A percentile compares a stretch with the other conserved stretches of the same genome.
These are phyloP conservation scores for Cecropterus lyciades DNA, from an alignment of 1,140 invertebrate species.

Conservation along the genomic window DNA sequence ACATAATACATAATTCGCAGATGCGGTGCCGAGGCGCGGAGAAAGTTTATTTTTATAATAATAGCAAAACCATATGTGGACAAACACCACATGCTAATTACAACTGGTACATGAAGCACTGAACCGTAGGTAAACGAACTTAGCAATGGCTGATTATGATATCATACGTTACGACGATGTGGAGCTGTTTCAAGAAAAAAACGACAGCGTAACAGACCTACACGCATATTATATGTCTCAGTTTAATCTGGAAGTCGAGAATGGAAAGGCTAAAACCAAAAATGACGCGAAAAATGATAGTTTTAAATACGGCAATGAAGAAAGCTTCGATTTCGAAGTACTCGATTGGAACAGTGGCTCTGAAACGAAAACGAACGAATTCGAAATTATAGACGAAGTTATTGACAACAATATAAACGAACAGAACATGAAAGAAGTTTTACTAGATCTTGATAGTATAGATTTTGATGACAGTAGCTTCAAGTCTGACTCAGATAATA, in stretches of 20 bases:
- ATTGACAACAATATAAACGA: conserved; percentile 71
- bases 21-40: conserved; percentile 68
- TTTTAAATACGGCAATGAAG: conserved; percentile 71
- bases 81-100: conserved; percentile 74
- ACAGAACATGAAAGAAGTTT: conserved; percentile 75
- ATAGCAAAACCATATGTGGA: conserved; percentile 79
- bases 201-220: conserved; percentile 65
- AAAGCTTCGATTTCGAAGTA: conserved; percentile 77
- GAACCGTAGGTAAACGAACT: conserved; percentile 78
- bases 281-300: conserved; percentile 50
- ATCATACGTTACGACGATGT: conserved; percentile 68
- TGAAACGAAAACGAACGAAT: conserved; percentile 54
- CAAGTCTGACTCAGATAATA: conserved; percentile 56
- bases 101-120: conserved; percentile 66
- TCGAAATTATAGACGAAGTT: conserved; percentile 70
- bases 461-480: conserved; percentile 70
- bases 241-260: conserved; percentile 76
- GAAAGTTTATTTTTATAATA: conserved; percentile 84
- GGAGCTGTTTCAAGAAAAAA: conserved; percentile 66
- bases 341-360: conserved; percentile 59
- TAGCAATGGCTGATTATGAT: conserved; percentile 72
- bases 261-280: conserved; percentile 56
- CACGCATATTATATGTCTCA: conserved; percentile 80
- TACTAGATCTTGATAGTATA: conserved; percentile 73
- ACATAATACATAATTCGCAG: conserved; percentile 77